phyloP scores from a whole-genome alignment of 1,140 invertebrate species.

The Copidosoma floridanum region DNA sequence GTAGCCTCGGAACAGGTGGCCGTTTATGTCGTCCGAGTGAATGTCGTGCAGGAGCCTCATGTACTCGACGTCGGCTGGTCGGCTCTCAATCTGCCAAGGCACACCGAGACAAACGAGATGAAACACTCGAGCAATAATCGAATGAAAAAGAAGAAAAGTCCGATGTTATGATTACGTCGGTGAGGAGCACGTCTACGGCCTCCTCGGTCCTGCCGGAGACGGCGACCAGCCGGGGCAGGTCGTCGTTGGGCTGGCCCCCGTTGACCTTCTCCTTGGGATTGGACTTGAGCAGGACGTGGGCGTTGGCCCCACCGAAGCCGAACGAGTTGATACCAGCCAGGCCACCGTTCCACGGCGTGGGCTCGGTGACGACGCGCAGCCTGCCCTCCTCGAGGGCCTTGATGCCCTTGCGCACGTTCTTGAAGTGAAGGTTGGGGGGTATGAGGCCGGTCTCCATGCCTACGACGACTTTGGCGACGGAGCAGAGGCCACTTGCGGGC shows the following conservation, averaged over 20 bases:
- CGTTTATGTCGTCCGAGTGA: constrained; percentile 58
- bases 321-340: constrained; percentile 62
- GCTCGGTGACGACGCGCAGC: constrained; percentile 63
- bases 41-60: constrained; percentile 57
- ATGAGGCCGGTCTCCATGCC: constrained; percentile 69
- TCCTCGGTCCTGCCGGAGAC: constrained; percentile 71
- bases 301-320: constrained; percentile 66
- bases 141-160: no score
- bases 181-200: constrained; percentile 67
- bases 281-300: constrained; percentile 67
- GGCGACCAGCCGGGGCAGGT: constrained; percentile 64
- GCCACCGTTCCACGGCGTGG: constrained; percentile 64
- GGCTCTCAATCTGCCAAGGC: constrained; percentile 46
- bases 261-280: constrained; percentile 59
- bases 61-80: constrained; percentile 61
- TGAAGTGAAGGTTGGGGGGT: constrained; percentile 73
- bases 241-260: constrained; percentile 52
- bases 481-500: constrained; percentile 82
- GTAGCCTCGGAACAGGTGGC: constrained; percentile 65
- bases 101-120: no score
- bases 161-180: constrained; percentile 55
- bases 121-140: no score
- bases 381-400: constrained; percentile 65
- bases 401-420: constrained; percentile 67
- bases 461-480: constrained; percentile 80